Conservation (phyloP, 2,113 vertebrate genomes). For the Zapus hudsonius region DNA sequence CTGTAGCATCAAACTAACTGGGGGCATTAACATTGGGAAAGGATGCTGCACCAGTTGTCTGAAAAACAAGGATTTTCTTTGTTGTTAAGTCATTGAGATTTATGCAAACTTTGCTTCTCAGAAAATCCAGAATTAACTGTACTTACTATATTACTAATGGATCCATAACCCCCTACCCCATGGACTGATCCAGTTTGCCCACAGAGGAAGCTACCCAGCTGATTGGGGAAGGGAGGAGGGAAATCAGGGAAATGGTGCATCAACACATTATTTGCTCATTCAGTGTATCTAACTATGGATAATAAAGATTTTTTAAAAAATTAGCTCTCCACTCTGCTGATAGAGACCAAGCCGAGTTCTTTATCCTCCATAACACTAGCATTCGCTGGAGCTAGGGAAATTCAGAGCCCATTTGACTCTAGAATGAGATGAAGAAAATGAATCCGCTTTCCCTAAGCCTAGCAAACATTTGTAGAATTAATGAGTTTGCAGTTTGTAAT, state of each 20-base stretch:
- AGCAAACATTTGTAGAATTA: constrained; percentile 73
- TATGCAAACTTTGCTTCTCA: not conserved
- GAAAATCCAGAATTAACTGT: not conserved
- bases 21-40: not conserved
- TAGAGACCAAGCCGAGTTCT: not conserved
- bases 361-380: not conserved
- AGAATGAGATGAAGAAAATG: constrained; percentile 70
- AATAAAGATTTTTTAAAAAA: no score
- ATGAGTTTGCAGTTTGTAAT: constrained; percentile 66
- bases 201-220: no score
- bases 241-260: no score
- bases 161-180: no score
- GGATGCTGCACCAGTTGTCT: not conserved
- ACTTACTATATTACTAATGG: not conserved
- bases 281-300: no score
- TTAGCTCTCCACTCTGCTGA: no score
- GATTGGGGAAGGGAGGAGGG: no score
- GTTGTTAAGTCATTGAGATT: not conserved
- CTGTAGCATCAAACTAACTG: not conserved
- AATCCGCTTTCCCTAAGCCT: constrained; percentile 63
- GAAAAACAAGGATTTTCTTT: not conserved
- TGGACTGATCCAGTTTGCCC: no score
- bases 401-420: constrained; percentile 57
- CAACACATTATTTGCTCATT: no score
- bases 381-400: not conserved